Base-by-base conservation (phyloP, 2,113 vertebrate species). In the Platysternon megacephalum region DNA sequence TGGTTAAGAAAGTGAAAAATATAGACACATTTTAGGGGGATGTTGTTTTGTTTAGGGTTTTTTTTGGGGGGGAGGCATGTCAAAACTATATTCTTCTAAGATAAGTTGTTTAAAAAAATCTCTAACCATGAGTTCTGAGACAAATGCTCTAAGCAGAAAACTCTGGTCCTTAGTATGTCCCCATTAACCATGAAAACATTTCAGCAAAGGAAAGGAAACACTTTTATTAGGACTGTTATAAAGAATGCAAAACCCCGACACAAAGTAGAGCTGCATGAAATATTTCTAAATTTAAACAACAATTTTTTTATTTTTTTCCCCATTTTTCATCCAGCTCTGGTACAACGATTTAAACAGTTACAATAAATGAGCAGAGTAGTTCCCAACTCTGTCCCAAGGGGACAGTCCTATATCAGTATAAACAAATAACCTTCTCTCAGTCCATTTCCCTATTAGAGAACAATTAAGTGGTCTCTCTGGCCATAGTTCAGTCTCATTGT, bases 11-110 rank as follows among this genome's bases (percentile, higher is more conserved):
- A 48, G 4, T 87, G 68, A 55, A 32, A 5, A 74, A 74, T 9
- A 17, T 42, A 61, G 46, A 14, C 17, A 90, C 32, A 8, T 26
- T 3, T 17, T 0, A 22, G 5, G 6, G 3, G 0, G 0, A 65
- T 65, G 32, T 65, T 65, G 7, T 29, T 26, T 29, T 29, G 56
- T 11, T 24, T 49, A 49, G 22, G 11, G 5, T 29, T 29, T 58
- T 58, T 26, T 10, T 24, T 4, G 28, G 26, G 26, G 56, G 3
- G 24, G 4, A 29, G 28, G 32, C 14, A 65, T 65, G 61, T 65
- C 61, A 65, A 7, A 65, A 65, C 32, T 35, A 8, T 19, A 65
- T n/a, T n/a, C 32, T n/a, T 65, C 61, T 65, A 65, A n/a, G 61
- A 17, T 6, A 29, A 58, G 56, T 58, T 58, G 56, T 29, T 58